Evolutionary conservation across 2,113 vertebrate genomes (phyloP), one percentile per base, ranked within the genome.

Genomic region (Amblyornis subalaris): DNA sequence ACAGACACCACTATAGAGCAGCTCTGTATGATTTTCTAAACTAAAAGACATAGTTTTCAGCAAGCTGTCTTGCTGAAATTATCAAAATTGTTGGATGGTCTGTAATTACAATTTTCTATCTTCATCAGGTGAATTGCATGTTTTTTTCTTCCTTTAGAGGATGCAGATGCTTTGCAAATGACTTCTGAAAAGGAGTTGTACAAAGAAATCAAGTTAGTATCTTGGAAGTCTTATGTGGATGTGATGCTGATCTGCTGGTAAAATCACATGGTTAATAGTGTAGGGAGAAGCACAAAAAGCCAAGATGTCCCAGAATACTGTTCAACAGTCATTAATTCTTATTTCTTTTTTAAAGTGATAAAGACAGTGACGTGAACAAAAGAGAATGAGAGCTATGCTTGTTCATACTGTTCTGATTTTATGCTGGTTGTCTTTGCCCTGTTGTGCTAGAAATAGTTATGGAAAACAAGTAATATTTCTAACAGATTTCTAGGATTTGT

Each of bases 71-170:
- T 93, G 83, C 81, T 85, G 79, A 97, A 94, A 96, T 96, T 94
- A 93, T 91, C 78, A 96, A 94, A 95, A 96, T 92, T 57, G 73
- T 94, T 91, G 79, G 47, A 70, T 88, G 72, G 65, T 57, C 73
- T 90, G 33, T 76, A 95, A 89, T 88, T 96, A 93, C 53, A 86
- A 96, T 93, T 90, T 85, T 94, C 55, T 79, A 22, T 84, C 93
- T 94, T 94, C 71, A 84, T 95, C 61, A 89, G 71, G 75, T 94
- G 78, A 95, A 95, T 94, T 95, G 88, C 50, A 7, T 40, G 25
- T 69, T 69, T 54, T 74, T 85, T 94, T 88, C 81, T 69, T 90
- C 62, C 90, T 81, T 74, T 66, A 78, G 73, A 91, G 55, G 51
- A 76, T 48, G 31, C 73, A 88, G 90, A 95, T 85, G 75, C 79